Percentiles rank a stretch among this genome's conserved stretches.
These are phyloP conservation scores for Otolemur garnettii DNA, from an alignment of 2,113 vertebrate genomes.

Conservation along the genomic window DNA sequence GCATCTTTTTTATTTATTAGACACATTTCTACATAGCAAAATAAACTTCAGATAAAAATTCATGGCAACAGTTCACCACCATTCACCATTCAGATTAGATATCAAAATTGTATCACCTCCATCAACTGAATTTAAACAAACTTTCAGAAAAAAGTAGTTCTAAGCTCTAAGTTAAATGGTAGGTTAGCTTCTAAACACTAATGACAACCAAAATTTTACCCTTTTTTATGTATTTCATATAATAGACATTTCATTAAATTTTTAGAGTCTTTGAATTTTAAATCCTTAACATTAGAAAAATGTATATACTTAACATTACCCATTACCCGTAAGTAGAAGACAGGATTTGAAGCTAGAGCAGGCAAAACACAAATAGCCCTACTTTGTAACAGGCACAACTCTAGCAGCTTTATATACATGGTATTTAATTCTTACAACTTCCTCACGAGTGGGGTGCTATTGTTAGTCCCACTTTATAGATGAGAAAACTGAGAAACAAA, in stretches of 20 bases:
- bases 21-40: conserved; percentile 90
- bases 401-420: not conserved
- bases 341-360: not conserved
- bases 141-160: conserved; percentile 68
- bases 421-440: not conserved
- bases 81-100: conserved; percentile 80
- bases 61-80: conserved; percentile 82
- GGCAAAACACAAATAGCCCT: not conserved
- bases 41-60: conserved; percentile 92
- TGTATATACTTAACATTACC: not conserved
- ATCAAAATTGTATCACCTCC: conserved; percentile 80
- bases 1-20: conserved; percentile 95
- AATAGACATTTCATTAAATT: conserved; percentile 10
- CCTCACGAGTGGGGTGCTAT: not conserved
- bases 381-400: not conserved
- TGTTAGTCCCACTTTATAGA: not conserved
- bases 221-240: conserved; percentile 47
- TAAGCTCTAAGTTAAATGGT: conserved; percentile 47
- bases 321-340: conserved; percentile 15
- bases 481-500: not conserved
- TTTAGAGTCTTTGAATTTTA: conserved; percentile 37
- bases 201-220: conserved; percentile 57
- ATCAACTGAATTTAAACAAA: conserved; percentile 76
- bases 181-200: conserved; percentile 35
- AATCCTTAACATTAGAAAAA: conserved; percentile 38